phyloP scores from a whole-genome alignment of 2,113 vertebrate species.

The Aramus guarauna region DNA sequence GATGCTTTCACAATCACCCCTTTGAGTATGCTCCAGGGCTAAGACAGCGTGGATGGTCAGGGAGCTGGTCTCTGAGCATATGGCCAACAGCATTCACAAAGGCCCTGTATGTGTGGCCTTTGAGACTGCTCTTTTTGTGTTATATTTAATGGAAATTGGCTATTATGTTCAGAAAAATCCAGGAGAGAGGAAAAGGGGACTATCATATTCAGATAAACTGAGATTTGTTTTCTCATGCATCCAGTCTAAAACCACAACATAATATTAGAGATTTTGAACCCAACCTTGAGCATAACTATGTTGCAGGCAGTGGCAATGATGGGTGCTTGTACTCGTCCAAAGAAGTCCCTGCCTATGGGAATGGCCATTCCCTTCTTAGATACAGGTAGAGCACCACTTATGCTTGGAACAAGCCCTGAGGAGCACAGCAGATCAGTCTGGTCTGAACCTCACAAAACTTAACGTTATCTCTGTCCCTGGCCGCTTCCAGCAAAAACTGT shows the following conservation, averaged over 20 bases:
- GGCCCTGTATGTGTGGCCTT: accelerated
- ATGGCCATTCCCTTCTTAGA: not conserved
- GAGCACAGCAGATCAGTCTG: not conserved
- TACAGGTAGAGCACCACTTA: not conserved
- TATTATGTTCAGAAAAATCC: not conserved
- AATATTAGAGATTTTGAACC: not conserved
- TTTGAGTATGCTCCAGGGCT: not conserved
- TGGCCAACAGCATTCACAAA: not conserved
- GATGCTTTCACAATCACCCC: not conserved
- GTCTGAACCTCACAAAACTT: not conserved
- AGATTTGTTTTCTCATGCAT: not conserved
- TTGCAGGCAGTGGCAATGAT: not conserved
- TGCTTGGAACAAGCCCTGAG: not conserved
- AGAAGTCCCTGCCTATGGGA: not conserved
- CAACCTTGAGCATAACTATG: not conserved
- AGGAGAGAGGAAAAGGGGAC: not conserved
- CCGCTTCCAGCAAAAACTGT: not conserved
- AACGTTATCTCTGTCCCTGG: not conserved
- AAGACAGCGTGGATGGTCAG: not conserved
- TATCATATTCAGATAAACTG: not conserved
- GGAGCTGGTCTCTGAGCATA: not conserved
- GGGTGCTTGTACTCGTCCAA: not conserved
- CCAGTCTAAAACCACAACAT: not conserved
- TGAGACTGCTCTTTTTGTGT: not conserved
- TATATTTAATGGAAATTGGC: not conserved